Conservation (phyloP, 2,888 invertebrate genomes). For the Trachelus troglodyta region DNA sequence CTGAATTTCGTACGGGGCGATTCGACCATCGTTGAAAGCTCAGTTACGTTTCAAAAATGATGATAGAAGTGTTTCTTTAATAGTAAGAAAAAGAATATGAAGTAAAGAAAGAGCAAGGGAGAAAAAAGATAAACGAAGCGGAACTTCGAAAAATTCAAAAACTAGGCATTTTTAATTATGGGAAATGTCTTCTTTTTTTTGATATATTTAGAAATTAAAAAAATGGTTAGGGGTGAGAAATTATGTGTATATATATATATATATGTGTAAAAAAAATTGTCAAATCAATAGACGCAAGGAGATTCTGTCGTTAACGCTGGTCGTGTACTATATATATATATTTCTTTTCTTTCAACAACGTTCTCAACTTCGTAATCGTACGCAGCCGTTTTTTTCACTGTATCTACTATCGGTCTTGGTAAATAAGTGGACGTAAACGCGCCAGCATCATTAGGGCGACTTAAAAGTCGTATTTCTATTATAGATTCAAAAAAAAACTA, state of each 20-base stretch:
- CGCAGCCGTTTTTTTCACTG: not conserved
- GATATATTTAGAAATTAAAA: constrained; percentile 5
- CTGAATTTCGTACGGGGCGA: not conserved
- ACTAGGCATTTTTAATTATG: not conserved
- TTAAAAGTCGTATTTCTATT: not conserved
- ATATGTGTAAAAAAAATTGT: constrained; percentile 22
- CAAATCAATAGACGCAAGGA: constrained; percentile 24
- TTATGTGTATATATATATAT: constrained; percentile 15
- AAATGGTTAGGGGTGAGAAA: constrained; percentile 14
- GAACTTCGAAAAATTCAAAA: not conserved
- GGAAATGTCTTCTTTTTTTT: constrained; percentile 6
- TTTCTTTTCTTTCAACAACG: not conserved
- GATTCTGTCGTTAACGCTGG: constrained; percentile 21
- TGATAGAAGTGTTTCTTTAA: not conserved
- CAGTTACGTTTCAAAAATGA: not conserved
- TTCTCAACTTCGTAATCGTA: not conserved
- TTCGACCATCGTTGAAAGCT: not conserved
- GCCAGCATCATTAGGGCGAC: not conserved
- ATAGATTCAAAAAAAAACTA: constrained; percentile 38
- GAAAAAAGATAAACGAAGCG: not conserved
- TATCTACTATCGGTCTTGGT: not conserved
- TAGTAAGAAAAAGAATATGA: not conserved
- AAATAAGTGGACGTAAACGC: not conserved
- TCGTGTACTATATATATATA: constrained; percentile 5
- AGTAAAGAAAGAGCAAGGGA: not conserved